Evolutionary conservation across 2,888 invertebrate species (phyloP), one percentile per base, ranked within the genome.

Genomic region (Agrilus cyanescens): DNA sequence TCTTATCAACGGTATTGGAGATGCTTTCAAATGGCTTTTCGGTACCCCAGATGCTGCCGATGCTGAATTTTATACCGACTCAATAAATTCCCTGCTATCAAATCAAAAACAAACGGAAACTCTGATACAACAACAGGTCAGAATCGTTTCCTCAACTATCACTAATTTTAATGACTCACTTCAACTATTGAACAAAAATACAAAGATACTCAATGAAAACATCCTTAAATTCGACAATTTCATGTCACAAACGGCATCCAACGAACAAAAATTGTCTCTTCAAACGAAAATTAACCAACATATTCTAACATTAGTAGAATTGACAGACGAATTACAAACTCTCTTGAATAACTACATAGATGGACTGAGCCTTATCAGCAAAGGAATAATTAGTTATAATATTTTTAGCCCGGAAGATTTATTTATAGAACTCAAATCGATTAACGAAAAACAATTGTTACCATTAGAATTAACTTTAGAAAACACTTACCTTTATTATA

Each of bases 121-220:
- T 10, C 38, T 51, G 12, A 45, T 54, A 42, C 48, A 54, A 47
- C 48, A 51, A 46, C 51, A 54, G 44, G 41, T 53, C 15, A 43
- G 48, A 10, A 46, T 55, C 7, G 46, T 54, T 13, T 51, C 53
- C 1, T 46, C 49, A 5, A 46, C 51, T 4, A 52, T 55, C 13
- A n/a, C 31, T 8, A n/a, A n/a, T n/a, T n/a, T n/a, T 45, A 54
- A 52, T 43, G 30, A 43, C 14, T 50, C 53, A 2, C 38, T 51
- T 7, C 20, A 14, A 41, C 32, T 43, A 43, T 31, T 50, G 15
- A 46, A 50, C 20, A 34, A 44, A 12, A 48, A n/a, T 20, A 47
- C 37, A 8, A 12, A 20, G 2, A 29, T 12, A 10, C 14, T 37
- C 13, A 37, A 37, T 13, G 20, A 37, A 6, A 37, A 37, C 8